Percentiles rank a stretch among this genome's conserved stretches.
These are phyloP conservation scores for Stichodactyla mertensii DNA, from an alignment of 64 coral and sea anemone genomes.

Conservation along the genomic window DNA sequence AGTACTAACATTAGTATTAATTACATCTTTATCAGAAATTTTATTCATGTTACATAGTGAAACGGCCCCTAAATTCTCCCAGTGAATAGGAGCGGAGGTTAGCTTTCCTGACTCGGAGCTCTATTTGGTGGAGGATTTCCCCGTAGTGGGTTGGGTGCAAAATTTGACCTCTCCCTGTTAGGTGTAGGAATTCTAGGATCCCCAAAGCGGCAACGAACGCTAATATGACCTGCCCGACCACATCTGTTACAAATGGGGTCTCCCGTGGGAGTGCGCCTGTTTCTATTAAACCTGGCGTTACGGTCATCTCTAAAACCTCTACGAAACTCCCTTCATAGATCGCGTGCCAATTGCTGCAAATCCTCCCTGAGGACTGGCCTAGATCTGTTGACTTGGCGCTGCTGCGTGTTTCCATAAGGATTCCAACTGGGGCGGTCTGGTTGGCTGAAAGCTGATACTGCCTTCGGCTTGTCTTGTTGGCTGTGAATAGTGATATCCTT, in stretches of 20 bases:
- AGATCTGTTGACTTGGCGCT: neutral
- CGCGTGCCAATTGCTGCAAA: neutral
- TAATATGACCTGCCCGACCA: neutral
- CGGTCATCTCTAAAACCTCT: neutral
- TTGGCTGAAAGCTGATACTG: neutral
- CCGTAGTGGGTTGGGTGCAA: too few species aligned
- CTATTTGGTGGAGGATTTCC: too few species aligned
- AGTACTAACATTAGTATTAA: too few species aligned
- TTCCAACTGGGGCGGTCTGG: neutral
- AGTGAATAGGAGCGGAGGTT: too few species aligned
- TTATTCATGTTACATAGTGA: too few species aligned
- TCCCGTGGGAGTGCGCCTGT: neutral
- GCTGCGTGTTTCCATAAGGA: neutral
- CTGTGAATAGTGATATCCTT: neutral
- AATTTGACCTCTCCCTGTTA: too few species aligned
- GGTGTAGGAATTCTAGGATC: too few species aligned
- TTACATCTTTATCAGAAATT: too few species aligned
- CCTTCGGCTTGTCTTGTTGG: neutral
- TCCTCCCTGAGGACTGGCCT: neutral
- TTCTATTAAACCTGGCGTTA: neutral
- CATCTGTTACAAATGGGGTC: neutral
- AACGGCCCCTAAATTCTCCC: too few species aligned
- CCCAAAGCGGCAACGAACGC: neutral
- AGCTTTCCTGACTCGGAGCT: too few species aligned
- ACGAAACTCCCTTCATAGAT: neutral